Evolutionary conservation across 2,113 vertebrate species (phyloP).

Genomic region (Lathamus discolor): DNA sequence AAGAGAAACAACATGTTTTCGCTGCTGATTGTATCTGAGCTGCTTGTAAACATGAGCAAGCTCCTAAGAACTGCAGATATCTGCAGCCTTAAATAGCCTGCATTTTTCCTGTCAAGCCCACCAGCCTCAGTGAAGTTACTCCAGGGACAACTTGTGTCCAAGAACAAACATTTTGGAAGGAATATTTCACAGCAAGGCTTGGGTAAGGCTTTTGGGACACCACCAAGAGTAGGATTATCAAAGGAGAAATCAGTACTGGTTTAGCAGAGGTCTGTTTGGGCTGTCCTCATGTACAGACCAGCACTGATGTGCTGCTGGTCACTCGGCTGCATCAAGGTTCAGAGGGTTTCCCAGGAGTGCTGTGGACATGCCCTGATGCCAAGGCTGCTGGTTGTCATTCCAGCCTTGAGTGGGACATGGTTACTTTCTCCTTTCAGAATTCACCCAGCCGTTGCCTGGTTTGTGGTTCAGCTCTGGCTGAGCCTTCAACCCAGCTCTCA

Average conservation of each 20-base stretch:
- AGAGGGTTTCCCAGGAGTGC: not conserved
- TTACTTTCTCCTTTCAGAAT: not conserved
- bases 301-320: too few relatives aligned
- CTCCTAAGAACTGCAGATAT: not conserved
- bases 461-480: not conserved
- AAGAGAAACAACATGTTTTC: not conserved
- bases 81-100: not conserved
- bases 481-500: not conserved
- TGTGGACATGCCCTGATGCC: not conserved
- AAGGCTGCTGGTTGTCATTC: not conserved
- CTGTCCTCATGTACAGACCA: not conserved
- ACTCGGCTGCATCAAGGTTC: not conserved
- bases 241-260: not conserved
- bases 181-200: not conserved
- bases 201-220: not conserved
- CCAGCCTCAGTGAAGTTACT: not conserved
- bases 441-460: not conserved
- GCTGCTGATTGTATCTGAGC: not conserved
- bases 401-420: fast-evolving
- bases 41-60: not conserved
- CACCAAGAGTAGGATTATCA: not conserved
- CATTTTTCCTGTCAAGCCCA: not conserved
- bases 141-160: not conserved
- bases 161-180: not conserved
- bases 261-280: not conserved